Evolutionary conservation across 2,888 invertebrate species (phyloP).

Genomic region (Nezara viridula): DNA sequence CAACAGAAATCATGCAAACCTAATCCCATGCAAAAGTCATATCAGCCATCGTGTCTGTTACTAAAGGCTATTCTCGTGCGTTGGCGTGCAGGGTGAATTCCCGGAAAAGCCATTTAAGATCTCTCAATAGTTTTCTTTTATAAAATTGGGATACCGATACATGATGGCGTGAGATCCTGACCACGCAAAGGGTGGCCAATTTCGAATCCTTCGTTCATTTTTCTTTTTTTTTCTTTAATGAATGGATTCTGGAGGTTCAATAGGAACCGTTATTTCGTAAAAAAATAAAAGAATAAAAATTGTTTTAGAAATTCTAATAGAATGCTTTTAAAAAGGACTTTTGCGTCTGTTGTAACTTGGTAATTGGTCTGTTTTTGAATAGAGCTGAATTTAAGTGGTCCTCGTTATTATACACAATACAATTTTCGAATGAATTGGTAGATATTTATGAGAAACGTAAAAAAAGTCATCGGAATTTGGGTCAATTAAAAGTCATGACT

Average conservation of each 20-base stretch:
- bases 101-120: neutral
- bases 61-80: neutral
- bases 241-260: neutral
- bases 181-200: constrained; percentile 20
- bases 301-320: neutral
- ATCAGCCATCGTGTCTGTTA: neutral
- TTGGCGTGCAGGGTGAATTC: constrained; percentile 2
- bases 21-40: constrained; percentile 33
- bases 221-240: neutral
- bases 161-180: neutral
- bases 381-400: neutral
- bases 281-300: neutral
- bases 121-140: neutral
- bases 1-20: constrained; percentile 35
- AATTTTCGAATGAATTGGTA: neutral
- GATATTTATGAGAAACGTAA: neutral
- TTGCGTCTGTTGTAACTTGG: neutral
- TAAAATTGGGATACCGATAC: neutral
- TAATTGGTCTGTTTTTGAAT: constrained; percentile 6
- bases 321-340: neutral
- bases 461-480: neutral
- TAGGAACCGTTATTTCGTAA: neutral
- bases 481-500: neutral
- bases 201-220: neutral
- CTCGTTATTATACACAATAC: neutral